Percentiles rank a stretch among this genome's conserved stretches.
Evolutionary conservation across 2,797 vertebrate genomes (phyloP).

Genomic region (Sternarchorhynchus goeldii): DNA sequence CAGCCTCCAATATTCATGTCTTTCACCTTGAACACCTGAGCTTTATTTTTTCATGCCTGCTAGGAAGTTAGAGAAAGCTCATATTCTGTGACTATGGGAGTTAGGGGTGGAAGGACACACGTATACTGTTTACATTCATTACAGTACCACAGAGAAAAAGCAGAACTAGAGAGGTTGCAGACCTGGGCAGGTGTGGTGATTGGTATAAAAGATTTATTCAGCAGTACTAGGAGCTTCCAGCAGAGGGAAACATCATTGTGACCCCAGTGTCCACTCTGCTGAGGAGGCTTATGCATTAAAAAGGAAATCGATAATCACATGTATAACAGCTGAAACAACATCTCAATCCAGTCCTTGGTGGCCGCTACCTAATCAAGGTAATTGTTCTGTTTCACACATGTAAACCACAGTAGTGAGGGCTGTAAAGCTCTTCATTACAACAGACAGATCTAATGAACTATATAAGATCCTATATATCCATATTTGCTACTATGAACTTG

Average conservation of each 20-base stretch:
- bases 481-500: no score
- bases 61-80: slow-evolving; percentile 56
- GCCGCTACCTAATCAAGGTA: no score
- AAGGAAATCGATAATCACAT: no score
- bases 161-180: neutral
- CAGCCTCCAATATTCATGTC: slow-evolving; percentile 77
- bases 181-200: neutral
- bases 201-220: neutral
- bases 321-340: no score
- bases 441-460: no score
- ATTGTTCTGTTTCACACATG: no score
- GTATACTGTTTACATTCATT: slow-evolving; percentile 20
- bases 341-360: no score
- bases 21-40: slow-evolving; percentile 59
- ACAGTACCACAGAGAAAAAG: slow-evolving; percentile 15
- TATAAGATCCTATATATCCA: no score
- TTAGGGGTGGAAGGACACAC: slow-evolving; percentile 36
- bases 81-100: slow-evolving; percentile 22
- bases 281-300: no score
- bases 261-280: no score
- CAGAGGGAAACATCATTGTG: neutral
- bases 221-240: neutral
- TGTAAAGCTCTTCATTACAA: no score
- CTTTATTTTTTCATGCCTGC: slow-evolving; percentile 74
- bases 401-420: no score